A percentile compares a stretch with the other conserved stretches of the same genome.
phyloP scores from a whole-genome alignment of 2,888 invertebrate genomes.

The Hoplodrina blanda region DNA sequence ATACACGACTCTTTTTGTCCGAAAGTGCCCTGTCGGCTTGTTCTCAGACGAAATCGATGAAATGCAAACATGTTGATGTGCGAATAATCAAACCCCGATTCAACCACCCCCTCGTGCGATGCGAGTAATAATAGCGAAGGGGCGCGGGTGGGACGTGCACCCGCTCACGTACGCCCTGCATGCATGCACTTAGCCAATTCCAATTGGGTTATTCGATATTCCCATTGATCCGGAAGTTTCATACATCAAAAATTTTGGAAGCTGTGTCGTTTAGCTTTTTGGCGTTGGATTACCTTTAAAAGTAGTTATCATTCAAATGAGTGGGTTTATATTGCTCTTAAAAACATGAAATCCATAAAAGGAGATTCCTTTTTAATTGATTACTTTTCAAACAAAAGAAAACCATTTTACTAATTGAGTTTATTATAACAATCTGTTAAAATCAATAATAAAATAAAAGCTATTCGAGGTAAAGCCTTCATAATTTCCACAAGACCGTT shows the following conservation, averaged over 20 bases:
- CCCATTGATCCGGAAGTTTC: constrained; percentile 50
- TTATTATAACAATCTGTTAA: constrained; percentile 14
- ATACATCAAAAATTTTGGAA: constrained; percentile 50
- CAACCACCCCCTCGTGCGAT: constrained; percentile 79
- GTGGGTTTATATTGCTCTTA: constrained; percentile 5
- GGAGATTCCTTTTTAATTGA: constrained; percentile 3
- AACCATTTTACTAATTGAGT: constrained; percentile 22
- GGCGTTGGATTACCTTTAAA: constrained; percentile 8
- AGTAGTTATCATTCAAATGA: constrained; percentile 29
- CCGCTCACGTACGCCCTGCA: constrained; percentile 77
- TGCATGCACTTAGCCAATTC: constrained; percentile 71
- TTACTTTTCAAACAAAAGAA: constrained; percentile 1
- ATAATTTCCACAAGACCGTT: constrained; percentile 4
- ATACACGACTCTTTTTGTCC: constrained; percentile 17
- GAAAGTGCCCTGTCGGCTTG: constrained; percentile 54
- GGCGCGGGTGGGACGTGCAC: constrained; percentile 75
- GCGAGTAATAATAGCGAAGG: constrained; percentile 83
- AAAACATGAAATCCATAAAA: constrained; percentile 2
- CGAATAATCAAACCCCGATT: constrained; percentile 86
- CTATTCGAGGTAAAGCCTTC: neutral
- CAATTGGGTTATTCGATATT: constrained; percentile 70
- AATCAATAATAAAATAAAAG: constrained; percentile 12
- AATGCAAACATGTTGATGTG: constrained; percentile 88
- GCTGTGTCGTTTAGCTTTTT: constrained; percentile 21
- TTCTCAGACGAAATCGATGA: constrained; percentile 83